Evolutionary conservation across 2,888 invertebrate species (phyloP).

Genomic region (Scelioninae gen. 1): DNA sequence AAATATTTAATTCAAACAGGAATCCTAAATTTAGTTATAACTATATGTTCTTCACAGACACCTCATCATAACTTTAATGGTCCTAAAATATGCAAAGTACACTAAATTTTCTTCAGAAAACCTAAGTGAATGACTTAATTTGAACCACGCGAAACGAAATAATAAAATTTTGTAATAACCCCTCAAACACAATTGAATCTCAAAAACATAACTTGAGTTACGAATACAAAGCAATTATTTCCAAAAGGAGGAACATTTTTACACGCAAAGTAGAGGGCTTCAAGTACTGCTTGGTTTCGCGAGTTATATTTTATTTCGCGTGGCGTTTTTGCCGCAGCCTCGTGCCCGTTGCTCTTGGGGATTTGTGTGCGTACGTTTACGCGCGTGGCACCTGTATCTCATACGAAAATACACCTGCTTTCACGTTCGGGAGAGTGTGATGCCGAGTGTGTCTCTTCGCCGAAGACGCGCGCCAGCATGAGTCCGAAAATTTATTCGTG

Average conservation of each 20-base stretch:
- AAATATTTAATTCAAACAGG: no score
- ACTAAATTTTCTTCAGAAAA: no score
- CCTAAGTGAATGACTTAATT: no score
- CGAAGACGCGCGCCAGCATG: conserved; percentile 65
- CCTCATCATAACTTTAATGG: no score
- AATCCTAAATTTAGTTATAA: no score
- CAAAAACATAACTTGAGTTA: no score
- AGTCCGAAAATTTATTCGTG: conserved; percentile 62
- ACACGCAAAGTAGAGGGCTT: no score
- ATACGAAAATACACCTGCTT: conserved; percentile 71
- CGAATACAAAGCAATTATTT: not conserved
- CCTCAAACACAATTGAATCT: no score
- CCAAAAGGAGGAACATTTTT: not conserved
- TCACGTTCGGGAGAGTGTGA: conserved; percentile 66
- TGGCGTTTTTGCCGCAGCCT: conserved; percentile 64
- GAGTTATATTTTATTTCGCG: conserved; percentile 60
- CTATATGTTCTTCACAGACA: no score
- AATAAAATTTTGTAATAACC: no score
- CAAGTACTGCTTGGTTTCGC: conserved; percentile 8
- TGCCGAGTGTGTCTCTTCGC: conserved; percentile 67
- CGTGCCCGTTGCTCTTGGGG: conserved; percentile 49
- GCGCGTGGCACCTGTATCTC: conserved; percentile 73
- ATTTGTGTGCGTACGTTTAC: conserved; percentile 66
- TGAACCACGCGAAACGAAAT: no score
- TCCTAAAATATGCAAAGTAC: no score